These are phyloP conservation scores for Ceratoteleas bidentatus DNA, from an alignment of 1,140 invertebrate species.

Conservation along the genomic window DNA sequence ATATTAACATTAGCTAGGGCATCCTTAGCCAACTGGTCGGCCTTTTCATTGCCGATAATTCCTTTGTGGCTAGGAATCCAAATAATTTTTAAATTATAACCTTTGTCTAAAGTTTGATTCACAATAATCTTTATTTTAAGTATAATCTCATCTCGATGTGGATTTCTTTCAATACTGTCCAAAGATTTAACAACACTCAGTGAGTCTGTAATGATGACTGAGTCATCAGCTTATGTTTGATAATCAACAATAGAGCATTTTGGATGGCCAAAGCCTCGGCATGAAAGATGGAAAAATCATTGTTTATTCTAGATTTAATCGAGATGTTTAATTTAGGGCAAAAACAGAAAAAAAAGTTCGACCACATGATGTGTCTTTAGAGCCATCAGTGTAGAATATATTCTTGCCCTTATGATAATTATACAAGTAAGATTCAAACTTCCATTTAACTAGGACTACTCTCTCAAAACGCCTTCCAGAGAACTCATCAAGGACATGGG, in stretches of 20 bases:
- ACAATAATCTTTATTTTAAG: too few relatives aligned
- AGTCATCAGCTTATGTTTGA: neutral
- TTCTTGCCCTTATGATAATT: neutral
- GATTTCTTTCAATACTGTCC: too few relatives aligned
- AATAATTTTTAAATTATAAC: too few relatives aligned
- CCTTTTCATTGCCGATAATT: too few relatives aligned
- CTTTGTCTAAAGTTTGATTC: too few relatives aligned
- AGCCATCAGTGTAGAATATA: conserved; percentile 10
- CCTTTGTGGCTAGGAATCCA: too few relatives aligned
- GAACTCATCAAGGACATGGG: neutral
- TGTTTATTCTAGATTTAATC: neutral
- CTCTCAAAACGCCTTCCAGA: neutral
- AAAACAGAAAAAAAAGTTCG: neutral
- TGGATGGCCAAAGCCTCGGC: conserved; percentile 4
- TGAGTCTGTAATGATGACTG: neutral
- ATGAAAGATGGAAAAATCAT: conserved; percentile 1
- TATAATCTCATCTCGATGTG: too few relatives aligned
- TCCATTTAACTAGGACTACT: neutral
- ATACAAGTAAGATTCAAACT: neutral
- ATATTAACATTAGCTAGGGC: too few relatives aligned
- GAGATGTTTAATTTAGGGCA: neutral
- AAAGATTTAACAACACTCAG: too few relatives aligned
- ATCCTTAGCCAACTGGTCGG: too few relatives aligned
- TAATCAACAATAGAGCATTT: neutral
- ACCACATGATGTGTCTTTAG: neutral